Evolutionary conservation across 2,797 vertebrate species (phyloP).

Genomic region (Semaprochilodus insignis): DNA sequence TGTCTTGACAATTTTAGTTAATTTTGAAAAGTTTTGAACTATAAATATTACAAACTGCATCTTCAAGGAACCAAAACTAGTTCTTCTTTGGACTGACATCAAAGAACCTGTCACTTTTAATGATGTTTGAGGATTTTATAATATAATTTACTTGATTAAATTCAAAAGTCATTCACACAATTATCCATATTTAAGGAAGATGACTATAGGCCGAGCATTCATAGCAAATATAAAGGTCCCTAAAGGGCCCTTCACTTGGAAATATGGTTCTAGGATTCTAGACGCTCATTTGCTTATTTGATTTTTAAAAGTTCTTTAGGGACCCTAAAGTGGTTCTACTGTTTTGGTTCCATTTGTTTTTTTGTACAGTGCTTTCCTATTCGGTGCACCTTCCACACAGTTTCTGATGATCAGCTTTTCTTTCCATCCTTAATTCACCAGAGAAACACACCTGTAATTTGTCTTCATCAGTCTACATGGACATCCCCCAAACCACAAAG

Average conservation of each 20-base stretch:
- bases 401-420: slow-evolving; percentile 42
- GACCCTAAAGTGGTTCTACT: neutral
- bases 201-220: neutral
- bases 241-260: neutral
- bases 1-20: too few relatives aligned
- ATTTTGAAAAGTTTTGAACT: too few relatives aligned
- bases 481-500: slow-evolving; percentile 67
- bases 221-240: neutral
- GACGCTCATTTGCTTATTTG: too few relatives aligned
- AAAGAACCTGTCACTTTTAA: neutral
- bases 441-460: slow-evolving; percentile 77
- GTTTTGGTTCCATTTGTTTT: neutral
- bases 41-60: too few relatives aligned
- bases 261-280: neutral
- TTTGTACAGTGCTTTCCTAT: too few relatives aligned
- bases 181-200: neutral
- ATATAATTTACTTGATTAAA: neutral
- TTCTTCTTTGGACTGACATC: neutral
- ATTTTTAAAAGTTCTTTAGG: neutral
- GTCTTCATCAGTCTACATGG: slow-evolving; percentile 82
- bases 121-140: neutral
- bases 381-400: neutral
- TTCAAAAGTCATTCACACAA: neutral
- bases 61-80: neutral
- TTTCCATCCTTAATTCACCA: slow-evolving; percentile 58